Conservation (phyloP, 2,888 invertebrate species). For the Megaustenia siamemsis region DNA sequence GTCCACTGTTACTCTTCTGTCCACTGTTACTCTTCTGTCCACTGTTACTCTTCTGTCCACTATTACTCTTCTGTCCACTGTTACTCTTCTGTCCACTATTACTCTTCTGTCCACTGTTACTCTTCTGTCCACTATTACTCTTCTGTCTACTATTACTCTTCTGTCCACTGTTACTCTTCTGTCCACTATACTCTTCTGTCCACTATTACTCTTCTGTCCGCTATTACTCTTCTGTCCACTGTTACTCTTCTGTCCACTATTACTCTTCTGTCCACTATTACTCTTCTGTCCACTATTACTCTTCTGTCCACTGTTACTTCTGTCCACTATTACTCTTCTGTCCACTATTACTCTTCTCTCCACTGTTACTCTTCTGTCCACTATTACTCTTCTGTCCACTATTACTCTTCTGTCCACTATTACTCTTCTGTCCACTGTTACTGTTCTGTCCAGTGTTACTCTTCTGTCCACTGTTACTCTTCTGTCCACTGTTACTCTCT, state of each 20-base stretch:
- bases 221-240: not conserved
- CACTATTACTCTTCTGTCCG: not conserved
- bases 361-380: too few species aligned
- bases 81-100: not conserved
- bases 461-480: too few species aligned
- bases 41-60: slow-evolving; percentile 20
- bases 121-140: slow-evolving; percentile 20
- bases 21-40: slow-evolving; percentile 18
- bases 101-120: too few species aligned
- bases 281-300: not conserved
- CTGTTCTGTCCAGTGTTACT: too few species aligned
- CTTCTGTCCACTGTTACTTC: not conserved
- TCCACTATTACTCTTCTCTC: too few species aligned
- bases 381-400: too few species aligned
- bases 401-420: too few species aligned
- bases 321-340: too few species aligned
- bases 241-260: slow-evolving; percentile 9
- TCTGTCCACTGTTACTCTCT: too few species aligned
- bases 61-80: slow-evolving; percentile 28
- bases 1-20: slow-evolving; percentile 20
- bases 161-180: not conserved
- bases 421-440: too few species aligned
- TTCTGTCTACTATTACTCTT: slow-evolving; percentile 32
- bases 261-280: not conserved
- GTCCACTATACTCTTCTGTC: not conserved